Percentiles rank a stretch among this genome's conserved stretches.
These are phyloP conservation scores for Ditula angustiorana DNA, from an alignment of 2,888 invertebrate species.

Conservation along the genomic window DNA sequence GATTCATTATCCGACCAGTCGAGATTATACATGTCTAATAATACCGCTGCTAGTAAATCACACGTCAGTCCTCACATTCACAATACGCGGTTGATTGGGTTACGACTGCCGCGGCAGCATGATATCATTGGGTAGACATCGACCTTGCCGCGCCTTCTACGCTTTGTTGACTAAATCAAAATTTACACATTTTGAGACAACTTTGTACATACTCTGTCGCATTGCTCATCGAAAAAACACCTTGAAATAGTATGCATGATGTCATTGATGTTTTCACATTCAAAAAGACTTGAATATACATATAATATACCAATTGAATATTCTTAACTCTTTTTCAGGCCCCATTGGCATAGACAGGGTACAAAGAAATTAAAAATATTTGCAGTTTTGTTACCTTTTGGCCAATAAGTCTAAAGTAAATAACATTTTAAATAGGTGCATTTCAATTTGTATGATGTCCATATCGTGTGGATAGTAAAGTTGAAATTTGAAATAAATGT, in stretches of 20 bases:
- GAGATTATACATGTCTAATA: constrained; percentile 9
- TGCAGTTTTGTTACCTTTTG: no score
- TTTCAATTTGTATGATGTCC: no score
- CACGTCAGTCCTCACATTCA: constrained; percentile 33
- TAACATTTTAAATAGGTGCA: no score
- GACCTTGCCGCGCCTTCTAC: constrained; percentile 67
- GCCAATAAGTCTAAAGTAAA: no score
- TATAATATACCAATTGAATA: no score
- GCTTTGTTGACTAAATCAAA: constrained; percentile 33
- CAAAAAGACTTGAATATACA: no score
- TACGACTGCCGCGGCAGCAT: constrained; percentile 51
- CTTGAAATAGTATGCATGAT: constrained; percentile 24
- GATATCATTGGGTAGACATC: constrained; percentile 61
- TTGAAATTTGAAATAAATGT: no score
- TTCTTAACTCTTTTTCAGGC: no score
- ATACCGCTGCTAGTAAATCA: constrained; percentile 24
- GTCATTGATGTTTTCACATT: constrained; percentile 25
- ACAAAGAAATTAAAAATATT: no score
- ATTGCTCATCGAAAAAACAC: constrained; percentile 16
- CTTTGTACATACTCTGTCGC: constrained; percentile 10
- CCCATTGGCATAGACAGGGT: no score
- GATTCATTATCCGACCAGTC: constrained; percentile 22
- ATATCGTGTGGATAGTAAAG: no score
- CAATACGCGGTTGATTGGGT: constrained; percentile 58
- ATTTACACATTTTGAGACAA: constrained; percentile 33